Base-by-base conservation (phyloP, 2,113 vertebrate genomes). In the Cyanistes caeruleus region DNA sequence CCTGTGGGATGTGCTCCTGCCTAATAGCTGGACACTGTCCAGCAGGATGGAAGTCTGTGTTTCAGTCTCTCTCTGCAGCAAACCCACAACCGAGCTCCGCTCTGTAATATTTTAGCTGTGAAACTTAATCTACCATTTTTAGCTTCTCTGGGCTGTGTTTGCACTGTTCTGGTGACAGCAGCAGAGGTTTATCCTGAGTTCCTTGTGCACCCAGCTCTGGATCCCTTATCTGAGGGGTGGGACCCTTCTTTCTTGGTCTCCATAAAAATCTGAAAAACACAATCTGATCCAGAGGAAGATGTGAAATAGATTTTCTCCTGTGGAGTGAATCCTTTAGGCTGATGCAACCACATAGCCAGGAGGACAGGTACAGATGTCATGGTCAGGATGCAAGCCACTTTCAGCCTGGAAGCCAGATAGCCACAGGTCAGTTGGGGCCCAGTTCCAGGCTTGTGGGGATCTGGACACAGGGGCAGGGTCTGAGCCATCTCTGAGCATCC, bases 381-480 rank as follows among this genome's bases (percentile, higher is more conserved):
- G 48, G 30, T 37, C 10, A 3, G 30, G 20, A 44, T 28, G 25
- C 31, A 65, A 65, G 23, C 22, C 35, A 55, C 8, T 15, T 81
- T 58, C 72, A 86, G 19, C 37, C 76, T 51, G 39, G 55, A 9
- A 87, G 28, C 28, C 80, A 65, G n/a, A 41, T 1, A 89, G 59
- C n/a, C 64, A 74, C 0, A 1, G 15, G 33, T 13, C 37, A 39
- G 24, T 43, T 69, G 1, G 0, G 46, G 31, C 16, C n/a, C 53
- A 60, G 17, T 31, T 86, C 64, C 76, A 89, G 76, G 37, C 28
- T 81, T 25, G 3, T 1, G 25, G 41, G 27, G 15, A 75, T 53
- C 80, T 81, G 76, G 49, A 31, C 1, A 2, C 20, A 70, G 19
- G 0, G 17, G 15, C 19, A 7, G 15, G 5, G 9, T n/a, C 64